Base-by-base conservation (phyloP, 2,113 vertebrate genomes). In the Sinocyclocheilus rhinocerous region DNA sequence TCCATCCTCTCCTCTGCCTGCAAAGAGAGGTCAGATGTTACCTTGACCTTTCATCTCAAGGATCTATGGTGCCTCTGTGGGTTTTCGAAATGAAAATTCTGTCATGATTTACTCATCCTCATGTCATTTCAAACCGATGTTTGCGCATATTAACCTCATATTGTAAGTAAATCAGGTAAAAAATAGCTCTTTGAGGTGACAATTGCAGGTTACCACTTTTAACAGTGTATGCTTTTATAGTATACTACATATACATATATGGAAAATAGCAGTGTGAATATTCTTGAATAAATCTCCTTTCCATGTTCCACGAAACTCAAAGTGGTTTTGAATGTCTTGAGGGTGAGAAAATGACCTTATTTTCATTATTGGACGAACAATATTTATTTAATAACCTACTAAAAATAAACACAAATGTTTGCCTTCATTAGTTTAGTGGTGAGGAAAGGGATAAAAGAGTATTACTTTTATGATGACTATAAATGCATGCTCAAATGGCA, bases 1-100 rank as follows among this genome's bases (percentile, higher is more conserved):
- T 93, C 90, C 18, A 73, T 89, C 22, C 26, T 89, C 87, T 95
- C 92, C 12, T 84, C 86, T 79, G 94, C 93, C 95, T 96, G 90
- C 69, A 67, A 69, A 72, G 42, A 84, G 45, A 84, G 63, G 16
- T 39, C 55, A 82, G 11, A 22, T 36, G 22, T 73, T 65, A 72
- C 80, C 18, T 72, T 63, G 69, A 70, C 72, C 50, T 76, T 85
- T 73, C 22, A 45, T 7, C 57, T 65, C 65, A 70, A 39, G 50
- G 26, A 61, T 72, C 76, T 84, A 75, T 67, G 24, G 24, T 73
- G 75, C 48, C 45, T 26, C 52, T 81, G 20, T 39, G 45, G 61
- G 72, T 4, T 67, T 48, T 16, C 36, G 0, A 76, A 76, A 75
- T 48, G 10, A 75, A 48, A 48, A 48, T 75, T 48, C 72, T 48